These are phyloP conservation scores for Todiramphus saurophagus DNA, from an alignment of 2,113 vertebrate species.

Conservation along the genomic window DNA sequence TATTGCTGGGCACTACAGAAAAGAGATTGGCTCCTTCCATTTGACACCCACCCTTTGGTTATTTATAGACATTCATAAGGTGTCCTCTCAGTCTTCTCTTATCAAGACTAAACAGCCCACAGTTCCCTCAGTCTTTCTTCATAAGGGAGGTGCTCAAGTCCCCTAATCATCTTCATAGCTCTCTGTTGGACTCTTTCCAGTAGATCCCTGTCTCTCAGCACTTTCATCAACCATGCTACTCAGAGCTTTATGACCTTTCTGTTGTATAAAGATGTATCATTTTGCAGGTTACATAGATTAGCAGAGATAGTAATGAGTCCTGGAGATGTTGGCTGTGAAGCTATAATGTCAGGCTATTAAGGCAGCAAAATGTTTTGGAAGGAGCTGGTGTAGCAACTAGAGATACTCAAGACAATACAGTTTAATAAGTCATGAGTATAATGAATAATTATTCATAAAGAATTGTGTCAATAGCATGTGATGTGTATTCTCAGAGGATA, in stretches of 20 bases:
- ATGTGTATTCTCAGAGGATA: not conserved
- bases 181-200: no score
- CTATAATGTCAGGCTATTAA: not conserved
- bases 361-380: not conserved
- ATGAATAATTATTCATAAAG: not conserved
- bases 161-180: no score
- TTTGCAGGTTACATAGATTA: not conserved
- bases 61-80: no score
- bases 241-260: not conserved
- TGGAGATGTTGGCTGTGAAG: not conserved
- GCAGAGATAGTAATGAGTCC: not conserved
- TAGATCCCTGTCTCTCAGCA: not conserved
- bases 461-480: not conserved
- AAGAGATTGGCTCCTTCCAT: no score
- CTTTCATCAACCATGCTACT: not conserved
- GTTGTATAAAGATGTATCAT: not conserved
- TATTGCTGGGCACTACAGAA: no score
- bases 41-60: no score
- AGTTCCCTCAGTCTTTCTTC: no score
- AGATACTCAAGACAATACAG: not conserved
- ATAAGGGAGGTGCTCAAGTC: no score
- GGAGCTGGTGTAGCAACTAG: not conserved
- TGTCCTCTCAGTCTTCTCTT: no score
- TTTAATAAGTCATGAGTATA: not conserved
- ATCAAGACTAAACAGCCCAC: no score